These are phyloP conservation scores for Alces alces DNA, from an alignment of 2,113 vertebrate genomes.

Conservation along the genomic window DNA sequence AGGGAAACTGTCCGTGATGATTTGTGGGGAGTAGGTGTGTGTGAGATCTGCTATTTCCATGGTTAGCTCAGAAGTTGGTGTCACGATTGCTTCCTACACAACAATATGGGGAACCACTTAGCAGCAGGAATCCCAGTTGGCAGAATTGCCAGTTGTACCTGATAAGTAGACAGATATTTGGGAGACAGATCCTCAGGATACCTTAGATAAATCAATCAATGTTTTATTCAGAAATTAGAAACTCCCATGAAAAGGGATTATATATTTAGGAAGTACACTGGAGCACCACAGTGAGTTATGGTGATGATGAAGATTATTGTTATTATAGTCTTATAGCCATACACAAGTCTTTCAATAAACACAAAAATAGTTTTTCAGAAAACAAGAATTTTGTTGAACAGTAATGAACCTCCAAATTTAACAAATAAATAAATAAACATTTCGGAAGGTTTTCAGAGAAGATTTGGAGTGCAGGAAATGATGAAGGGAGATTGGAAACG, in stretches of 20 bases:
- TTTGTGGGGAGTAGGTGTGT: conserved; percentile 56
- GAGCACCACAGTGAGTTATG: background rate
- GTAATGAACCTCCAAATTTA: background rate
- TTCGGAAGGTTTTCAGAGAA: background rate
- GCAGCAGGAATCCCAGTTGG: conserved; percentile 64
- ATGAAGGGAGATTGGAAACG: background rate
- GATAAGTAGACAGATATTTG: conserved; percentile 50
- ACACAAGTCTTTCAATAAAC: background rate
- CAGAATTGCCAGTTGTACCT: conserved; percentile 32
- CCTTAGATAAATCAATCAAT: background rate
- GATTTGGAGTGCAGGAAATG: background rate
- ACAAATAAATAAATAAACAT: background rate
- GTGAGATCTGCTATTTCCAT: conserved; percentile 71
- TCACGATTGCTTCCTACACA: conserved; percentile 72
- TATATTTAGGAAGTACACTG: background rate
- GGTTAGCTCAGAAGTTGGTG: conserved; percentile 40
- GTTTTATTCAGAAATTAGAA: conserved; percentile 9
- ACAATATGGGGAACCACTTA: conserved; percentile 64
- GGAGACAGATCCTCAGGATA: conserved; percentile 32
- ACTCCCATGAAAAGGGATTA: background rate
- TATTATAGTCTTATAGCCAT: background rate
- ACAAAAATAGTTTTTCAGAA: background rate
- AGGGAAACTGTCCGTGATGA: conserved; percentile 49
- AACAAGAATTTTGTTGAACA: background rate
- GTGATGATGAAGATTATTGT: too few species aligned